Evolutionary conservation across 2,113 vertebrate genomes (phyloP), one percentile per base, ranked within the genome.

Genomic region (Cephalophus harveyi): DNA sequence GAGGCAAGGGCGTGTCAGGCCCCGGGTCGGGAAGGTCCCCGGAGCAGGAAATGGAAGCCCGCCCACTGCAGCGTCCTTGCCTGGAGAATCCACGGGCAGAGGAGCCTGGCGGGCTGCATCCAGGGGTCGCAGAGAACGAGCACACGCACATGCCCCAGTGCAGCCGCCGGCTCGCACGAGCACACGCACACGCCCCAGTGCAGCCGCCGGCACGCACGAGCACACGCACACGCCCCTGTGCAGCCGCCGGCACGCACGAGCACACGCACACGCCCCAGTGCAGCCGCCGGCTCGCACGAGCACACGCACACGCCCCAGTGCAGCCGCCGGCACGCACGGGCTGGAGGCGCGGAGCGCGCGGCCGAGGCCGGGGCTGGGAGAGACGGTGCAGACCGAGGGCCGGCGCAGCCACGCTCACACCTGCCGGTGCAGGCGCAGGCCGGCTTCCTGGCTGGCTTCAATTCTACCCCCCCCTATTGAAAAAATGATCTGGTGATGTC

Each of bases 131-230:
- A 2, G n/a, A 10, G n/a, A 2, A 2, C 5, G 17, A 11, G 64
- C 9, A 0, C 64, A 21, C 62, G 2, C n/a, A 5, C 33, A 2
- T 0, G 16, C 33, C 64, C 10, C 14, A 11, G 64, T 0, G n/a
- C n/a, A 21, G 2, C 27, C 40, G 40, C 40, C 2, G 40, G 40
- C 40, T 3, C 40, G 40, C 40, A 40, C 40, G 40, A 40, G 40
- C 40, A 40, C 40, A 40, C 40, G 40, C 40, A 40, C 40, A 40
- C 2, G 40, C 40, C 40, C 2, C 40, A 40, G 40, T 40, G 40
- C 40, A 40, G 3, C 40, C 40, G 40, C 40, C 2, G 40, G 40
- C 40, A 40, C 40, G 40, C 40, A 40, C 40, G 40, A 40, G 40
- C 40, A n/a, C 40, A 40, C 3, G 40, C 40, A 40, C 40, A 3